Evolutionary conservation across 37 sponge, comb jelly and placozoan species (phyloP), one percentile per base, ranked within the genome.

Genomic region (Theonella swinhoei): DNA sequence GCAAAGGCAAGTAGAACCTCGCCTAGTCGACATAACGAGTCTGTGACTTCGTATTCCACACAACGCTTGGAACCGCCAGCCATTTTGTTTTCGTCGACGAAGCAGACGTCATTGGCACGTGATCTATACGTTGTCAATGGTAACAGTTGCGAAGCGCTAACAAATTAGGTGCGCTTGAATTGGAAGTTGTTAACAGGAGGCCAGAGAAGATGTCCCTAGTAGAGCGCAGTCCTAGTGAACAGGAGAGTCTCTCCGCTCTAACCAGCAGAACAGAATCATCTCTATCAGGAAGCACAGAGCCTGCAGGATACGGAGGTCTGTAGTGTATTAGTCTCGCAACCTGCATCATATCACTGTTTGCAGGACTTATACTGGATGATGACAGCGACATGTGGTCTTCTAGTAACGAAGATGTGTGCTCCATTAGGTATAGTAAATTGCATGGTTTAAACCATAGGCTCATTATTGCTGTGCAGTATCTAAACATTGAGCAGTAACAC

Each of bases 1-100:
- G 70, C 42, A 62, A 90, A 90, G 11, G 86, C 32, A 0, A 90
- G 67, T 0, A 90, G 43, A 0, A 90, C 80, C 37, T 90, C 91
- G 32, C 81, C 86, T 24, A 90, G 60, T 11, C 91, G 78, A 42
- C 85, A 80, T 4, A 80, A 9, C 39, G 75, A 64, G 54, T 80
- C 77, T 0, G 80, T 59, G 25, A 80, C 63, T 40, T 90, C 91
- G 19, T 25, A 25, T 65, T 62, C 69, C 65, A 70, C 82, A 4
- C 54, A 47, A 14, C 54, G 54, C 54, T 47, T 47, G 54, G 54
- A 17, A n/a, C n/a, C n/a, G n/a, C n/a, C n/a, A 47, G 54, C 54
- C 54, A 47, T 47, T 47, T 47, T n/a, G n/a, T n/a, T n/a, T n/a
- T n/a, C n/a, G n/a, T n/a, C n/a, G n/a, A n/a, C n/a, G n/a, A n/a